phyloP scores from a whole-genome alignment of 2,888 invertebrate species.

The Oasisia sp. region DNA sequence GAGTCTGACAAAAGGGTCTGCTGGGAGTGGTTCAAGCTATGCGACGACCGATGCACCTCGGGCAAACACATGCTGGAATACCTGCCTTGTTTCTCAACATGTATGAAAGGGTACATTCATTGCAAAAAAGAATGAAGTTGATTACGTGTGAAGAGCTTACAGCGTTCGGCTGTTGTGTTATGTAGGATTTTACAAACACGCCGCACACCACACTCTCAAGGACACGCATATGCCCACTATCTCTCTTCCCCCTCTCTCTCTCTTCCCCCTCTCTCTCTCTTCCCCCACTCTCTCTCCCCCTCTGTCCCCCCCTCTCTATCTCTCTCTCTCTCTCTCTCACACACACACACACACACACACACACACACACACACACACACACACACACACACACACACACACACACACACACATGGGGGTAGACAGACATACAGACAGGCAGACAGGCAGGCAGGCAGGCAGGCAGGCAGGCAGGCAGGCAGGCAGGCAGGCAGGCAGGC shows the following conservation, averaged over 20 bases:
- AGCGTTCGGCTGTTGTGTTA: background rate
- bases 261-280: too few relatives aligned
- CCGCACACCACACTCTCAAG: background rate
- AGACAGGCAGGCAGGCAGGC: background rate
- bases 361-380: background rate
- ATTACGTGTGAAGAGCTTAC: background rate
- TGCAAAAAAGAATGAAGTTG: background rate
- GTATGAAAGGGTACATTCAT: background rate
- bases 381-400: background rate
- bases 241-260: too few relatives aligned
- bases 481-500: background rate
- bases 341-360: background rate
- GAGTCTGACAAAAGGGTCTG: background rate
- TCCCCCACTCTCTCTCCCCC: too few relatives aligned
- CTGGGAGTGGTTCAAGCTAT: background rate
- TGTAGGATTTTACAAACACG: too few relatives aligned
- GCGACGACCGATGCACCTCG: background rate
- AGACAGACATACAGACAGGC: background rate
- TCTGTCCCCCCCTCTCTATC: too few relatives aligned
- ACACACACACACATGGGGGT: background rate
- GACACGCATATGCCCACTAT: too few relatives aligned
- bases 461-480: background rate
- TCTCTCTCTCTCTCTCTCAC: too few relatives aligned
- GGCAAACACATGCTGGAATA: background rate
- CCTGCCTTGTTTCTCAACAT: background rate